A percentile compares a stretch with the other conserved stretches of the same genome.
Evolutionary conservation across 2,113 vertebrate species (phyloP).

Genomic region (Saguinus midas): DNA sequence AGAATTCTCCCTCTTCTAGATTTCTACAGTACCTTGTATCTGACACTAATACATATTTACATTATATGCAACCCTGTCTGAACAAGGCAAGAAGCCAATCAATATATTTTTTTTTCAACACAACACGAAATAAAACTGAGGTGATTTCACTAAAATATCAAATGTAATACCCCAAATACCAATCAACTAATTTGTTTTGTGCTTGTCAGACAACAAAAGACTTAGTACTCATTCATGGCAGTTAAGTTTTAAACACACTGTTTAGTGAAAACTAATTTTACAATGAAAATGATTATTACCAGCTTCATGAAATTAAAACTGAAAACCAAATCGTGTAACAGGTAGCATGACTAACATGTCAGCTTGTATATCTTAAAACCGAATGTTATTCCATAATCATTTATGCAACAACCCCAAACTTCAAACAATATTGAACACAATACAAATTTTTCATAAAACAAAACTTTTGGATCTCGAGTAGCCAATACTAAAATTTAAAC

Average conservation of each 20-base stretch:
- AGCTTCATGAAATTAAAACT: constrained; percentile 22
- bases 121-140: not conserved
- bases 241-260: constrained; percentile 9
- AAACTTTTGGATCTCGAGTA: not conserved
- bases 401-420: not conserved
- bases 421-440: not conserved
- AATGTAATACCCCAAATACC: constrained; percentile 14
- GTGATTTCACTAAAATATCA: not conserved
- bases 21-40: not conserved
- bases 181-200: not conserved
- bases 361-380: not conserved
- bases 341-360: not conserved
- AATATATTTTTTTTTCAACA: not conserved
- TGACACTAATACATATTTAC: not conserved
- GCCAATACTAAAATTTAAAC: not conserved
- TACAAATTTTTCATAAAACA: not conserved
- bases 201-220: not conserved
- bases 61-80: not conserved
- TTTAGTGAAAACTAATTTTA: constrained; percentile 16
- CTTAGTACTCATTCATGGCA: not conserved
- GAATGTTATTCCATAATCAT: not conserved
- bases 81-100: not conserved
- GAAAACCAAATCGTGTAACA: not conserved
- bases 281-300: not conserved
- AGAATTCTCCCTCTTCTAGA: not conserved